Percentiles rank a stretch among this genome's conserved stretches.
phyloP scores from a whole-genome alignment of 2,888 invertebrate genomes.

The Hydraecia micacea region DNA sequence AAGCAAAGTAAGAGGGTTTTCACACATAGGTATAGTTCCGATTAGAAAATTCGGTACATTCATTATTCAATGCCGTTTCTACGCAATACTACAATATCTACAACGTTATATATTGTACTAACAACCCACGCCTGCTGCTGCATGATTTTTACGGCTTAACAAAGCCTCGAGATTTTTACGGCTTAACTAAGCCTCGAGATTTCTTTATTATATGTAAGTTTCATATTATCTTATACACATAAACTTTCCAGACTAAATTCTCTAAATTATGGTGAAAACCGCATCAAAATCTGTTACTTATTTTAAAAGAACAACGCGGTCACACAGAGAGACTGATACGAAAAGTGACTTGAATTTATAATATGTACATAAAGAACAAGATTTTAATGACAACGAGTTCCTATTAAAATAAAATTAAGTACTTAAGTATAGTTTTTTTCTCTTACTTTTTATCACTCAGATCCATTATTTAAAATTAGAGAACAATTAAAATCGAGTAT shows the following conservation, averaged over 20 bases:
- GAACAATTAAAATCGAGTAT: no score
- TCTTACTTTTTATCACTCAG: not conserved
- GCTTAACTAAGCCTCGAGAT: not conserved
- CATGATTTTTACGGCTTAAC: not conserved
- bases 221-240: not conserved
- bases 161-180: not conserved
- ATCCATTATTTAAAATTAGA: no score
- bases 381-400: not conserved
- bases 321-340: no score
- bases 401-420: not conserved
- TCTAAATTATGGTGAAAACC: not conserved
- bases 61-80: not conserved
- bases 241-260: not conserved
- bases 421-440: no score
- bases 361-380: not conserved
- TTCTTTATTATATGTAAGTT: not conserved
- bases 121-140: not conserved
- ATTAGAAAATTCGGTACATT: not conserved
- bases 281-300: not conserved
- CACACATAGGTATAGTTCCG: not conserved
- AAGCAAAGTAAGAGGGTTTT: not conserved
- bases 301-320: not conserved
- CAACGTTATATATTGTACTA: not conserved
- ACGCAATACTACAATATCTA: not conserved
- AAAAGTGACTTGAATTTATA: no score